A percentile compares a stretch with the other conserved stretches of the same genome.
These are phyloP conservation scores for Meloidogyne floridensis DNA, from an alignment of 1,140 invertebrate genomes.

Conservation along the genomic window DNA sequence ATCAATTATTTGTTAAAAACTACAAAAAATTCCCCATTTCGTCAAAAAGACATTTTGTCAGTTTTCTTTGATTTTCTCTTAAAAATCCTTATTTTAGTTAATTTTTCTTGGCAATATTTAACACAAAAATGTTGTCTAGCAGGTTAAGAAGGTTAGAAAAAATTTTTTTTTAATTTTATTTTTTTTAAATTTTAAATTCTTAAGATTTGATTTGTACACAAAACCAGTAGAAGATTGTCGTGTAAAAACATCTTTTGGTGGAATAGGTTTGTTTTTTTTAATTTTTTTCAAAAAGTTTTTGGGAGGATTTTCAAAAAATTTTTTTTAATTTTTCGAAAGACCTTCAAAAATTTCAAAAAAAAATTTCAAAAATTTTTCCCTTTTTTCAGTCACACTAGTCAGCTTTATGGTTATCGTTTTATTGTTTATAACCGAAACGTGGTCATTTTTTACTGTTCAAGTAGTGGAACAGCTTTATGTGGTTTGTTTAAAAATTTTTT, in stretches of 20 bases:
- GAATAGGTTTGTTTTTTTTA: conserved; percentile 75
- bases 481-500: conserved; percentile 15
- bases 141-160: not conserved
- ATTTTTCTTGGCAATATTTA: too few species aligned
- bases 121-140: not conserved
- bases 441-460: conserved; percentile 82
- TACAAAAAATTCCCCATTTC: too few species aligned
- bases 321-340: too few species aligned
- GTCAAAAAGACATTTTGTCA: too few species aligned
- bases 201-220: conserved; percentile 86
- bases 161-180: not conserved
- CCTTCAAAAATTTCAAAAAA: too few species aligned
- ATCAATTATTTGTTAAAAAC: too few species aligned
- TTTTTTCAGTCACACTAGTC: conserved; percentile 82
- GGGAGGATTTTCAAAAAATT: too few species aligned
- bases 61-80: too few species aligned
- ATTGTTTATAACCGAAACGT: conserved; percentile 82
- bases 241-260: conserved; percentile 90
- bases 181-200: not conserved
- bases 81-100: too few species aligned
- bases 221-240: conserved; percentile 94
- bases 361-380: too few species aligned
- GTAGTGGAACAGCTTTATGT: conserved; percentile 77
- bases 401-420: conserved; percentile 80
- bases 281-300: not conserved